Conservation (phyloP, 2,888 invertebrate species). For the Drosophila kokeensis region DNA sequence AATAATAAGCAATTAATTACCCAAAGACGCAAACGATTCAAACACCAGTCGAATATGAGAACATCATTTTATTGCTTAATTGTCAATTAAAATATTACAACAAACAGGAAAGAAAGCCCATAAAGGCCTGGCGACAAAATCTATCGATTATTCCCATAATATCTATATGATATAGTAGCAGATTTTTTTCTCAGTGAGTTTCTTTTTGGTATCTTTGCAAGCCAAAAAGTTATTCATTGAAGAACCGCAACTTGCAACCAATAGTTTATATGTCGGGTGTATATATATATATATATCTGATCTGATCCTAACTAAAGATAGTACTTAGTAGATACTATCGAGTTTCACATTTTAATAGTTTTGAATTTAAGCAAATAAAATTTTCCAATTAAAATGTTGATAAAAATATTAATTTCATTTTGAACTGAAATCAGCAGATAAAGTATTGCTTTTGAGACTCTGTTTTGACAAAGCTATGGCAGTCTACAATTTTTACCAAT, state of each 20-base stretch:
- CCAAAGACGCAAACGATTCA: slow-evolving; percentile 45
- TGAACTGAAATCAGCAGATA: not conserved
- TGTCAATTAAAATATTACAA: slow-evolving; percentile 57
- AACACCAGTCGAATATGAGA: slow-evolving; percentile 41
- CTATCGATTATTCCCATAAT: not conserved
- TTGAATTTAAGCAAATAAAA: accelerated
- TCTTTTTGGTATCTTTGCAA: not conserved
- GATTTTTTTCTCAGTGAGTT: not conserved
- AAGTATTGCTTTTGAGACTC: not conserved
- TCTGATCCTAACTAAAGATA: not conserved
- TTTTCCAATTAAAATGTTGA: not conserved
- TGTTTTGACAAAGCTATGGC: not conserved
- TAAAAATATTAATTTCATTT: not conserved
- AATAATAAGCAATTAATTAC: slow-evolving; percentile 34
- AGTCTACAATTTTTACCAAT: not conserved
- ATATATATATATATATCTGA: not conserved
- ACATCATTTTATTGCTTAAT: slow-evolving; percentile 49
- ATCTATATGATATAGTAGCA: not conserved
- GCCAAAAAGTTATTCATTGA: accelerated
- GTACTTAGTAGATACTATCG: not conserved
- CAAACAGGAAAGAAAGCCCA: not conserved
- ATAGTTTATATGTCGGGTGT: not conserved
- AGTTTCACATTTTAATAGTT: not conserved
- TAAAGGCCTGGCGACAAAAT: not conserved
- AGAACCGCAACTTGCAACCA: not conserved